A percentile compares a stretch with the other conserved stretches of the same genome.
Conservation (phyloP, 2,797 vertebrate genomes). For the Pachyuromys duprasi region DNA sequence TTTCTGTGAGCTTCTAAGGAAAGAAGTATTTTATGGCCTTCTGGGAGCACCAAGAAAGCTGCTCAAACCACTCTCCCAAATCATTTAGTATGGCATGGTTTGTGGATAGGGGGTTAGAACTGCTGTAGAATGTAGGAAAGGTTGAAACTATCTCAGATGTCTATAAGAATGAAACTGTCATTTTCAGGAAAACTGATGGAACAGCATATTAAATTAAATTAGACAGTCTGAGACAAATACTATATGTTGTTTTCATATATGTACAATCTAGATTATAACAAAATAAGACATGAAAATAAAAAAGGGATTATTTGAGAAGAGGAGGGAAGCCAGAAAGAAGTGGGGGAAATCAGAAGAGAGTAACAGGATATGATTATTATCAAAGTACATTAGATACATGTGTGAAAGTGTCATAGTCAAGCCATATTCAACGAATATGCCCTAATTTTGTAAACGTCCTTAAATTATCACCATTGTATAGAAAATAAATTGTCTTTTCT, state of each 20-base stretch:
- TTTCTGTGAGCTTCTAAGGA: conserved; percentile 9
- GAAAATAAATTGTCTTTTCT: neutral
- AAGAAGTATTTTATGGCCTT: neutral
- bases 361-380: neutral
- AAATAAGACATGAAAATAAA: neutral
- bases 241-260: neutral
- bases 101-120: neutral
- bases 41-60: neutral
- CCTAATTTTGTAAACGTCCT: neutral
- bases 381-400: neutral
- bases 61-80: neutral
- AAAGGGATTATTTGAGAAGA: neutral
- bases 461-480: neutral
- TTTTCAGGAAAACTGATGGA: neutral
- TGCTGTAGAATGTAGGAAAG: neutral
- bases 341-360: neutral
- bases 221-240: neutral
- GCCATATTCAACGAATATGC: neutral
- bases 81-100: neutral
- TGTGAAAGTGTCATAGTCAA: neutral
- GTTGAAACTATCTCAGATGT: neutral
- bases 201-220: neutral
- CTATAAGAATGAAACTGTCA: neutral
- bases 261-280: neutral
- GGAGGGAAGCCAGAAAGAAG: neutral